Evolutionary conservation across 2,888 invertebrate species (phyloP), one percentile per base, ranked within the genome.

Genomic region (Leucophora obtusa): DNA sequence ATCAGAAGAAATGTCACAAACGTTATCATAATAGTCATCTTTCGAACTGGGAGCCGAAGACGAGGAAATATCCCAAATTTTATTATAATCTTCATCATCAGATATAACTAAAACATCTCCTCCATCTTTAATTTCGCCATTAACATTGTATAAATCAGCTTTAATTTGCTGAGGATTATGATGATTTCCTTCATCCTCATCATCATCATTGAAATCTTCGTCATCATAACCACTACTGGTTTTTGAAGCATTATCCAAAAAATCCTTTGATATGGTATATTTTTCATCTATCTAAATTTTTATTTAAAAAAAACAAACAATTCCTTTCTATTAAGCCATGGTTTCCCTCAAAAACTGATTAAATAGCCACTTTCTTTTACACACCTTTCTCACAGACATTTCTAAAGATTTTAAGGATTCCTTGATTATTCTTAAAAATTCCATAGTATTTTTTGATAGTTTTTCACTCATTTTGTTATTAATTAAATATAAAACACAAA

Each of bases 181-280:
- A 18, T 8, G 1, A 15, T 24, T 14, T 14, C 11, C 17, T 10
- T 17, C 35, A 1, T 47, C 59, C 11, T 38, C 28, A n/a, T 54
- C 72, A 21, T 65, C 17, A 10, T 69, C 73, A 59, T 65, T 70
- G n/a, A 47, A 53, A 24, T 79, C 73, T 65, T 69, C 73, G n/a
- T 69, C 66, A 24, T 53, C 69, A 50, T 59, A 69, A n/a, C 69
- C 79, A 53, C 68, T 78, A 28, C 63, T 73, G 9, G 69, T 15
- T 50, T 69, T 79, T 11, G 73, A 79, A 10, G 53, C 43, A 33
- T 73, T 78, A 51, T 78, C 72, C 38, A 69, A 21, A 43, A 43
- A 65, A 11, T 53, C 62, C 8, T 11, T 72, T 28, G 14, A 11
- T n/a, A n/a, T 47, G 4, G 15, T n/a, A 47, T 14, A 7, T 1